Percentiles rank a stretch among this genome's conserved stretches.
phyloP scores from a whole-genome alignment of 1,140 invertebrate genomes.

The Drosophila ficusphila region DNA sequence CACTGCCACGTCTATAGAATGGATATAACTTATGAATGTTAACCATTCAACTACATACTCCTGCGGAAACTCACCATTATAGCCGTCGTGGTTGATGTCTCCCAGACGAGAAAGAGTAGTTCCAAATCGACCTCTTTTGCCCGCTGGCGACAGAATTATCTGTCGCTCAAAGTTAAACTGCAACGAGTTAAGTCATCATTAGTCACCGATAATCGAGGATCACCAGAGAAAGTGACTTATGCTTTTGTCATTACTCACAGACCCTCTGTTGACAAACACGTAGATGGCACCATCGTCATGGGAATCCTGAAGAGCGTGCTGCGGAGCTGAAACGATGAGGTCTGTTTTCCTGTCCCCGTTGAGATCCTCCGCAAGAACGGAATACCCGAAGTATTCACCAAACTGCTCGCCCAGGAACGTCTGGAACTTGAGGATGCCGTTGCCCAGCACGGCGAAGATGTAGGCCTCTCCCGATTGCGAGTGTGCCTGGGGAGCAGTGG shows the following conservation, averaged over 20 bases:
- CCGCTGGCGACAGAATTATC: constrained; percentile 53
- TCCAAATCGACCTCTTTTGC: constrained; percentile 86
- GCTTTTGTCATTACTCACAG: constrained; percentile 79
- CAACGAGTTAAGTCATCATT: constrained; percentile 17
- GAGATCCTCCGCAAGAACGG: constrained; percentile 89
- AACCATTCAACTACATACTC: not conserved
- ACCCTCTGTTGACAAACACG: constrained; percentile 85
- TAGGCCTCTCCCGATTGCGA: constrained; percentile 75
- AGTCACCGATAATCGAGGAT: constrained; percentile 53
- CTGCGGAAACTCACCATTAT: constrained; percentile 85
- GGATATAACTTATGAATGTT: not conserved
- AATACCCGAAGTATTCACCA: constrained; percentile 92
- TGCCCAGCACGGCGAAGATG: constrained; percentile 56
- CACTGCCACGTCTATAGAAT: constrained; percentile 87
- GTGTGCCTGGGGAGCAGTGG: constrained; percentile 78
- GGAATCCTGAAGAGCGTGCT: constrained; percentile 85
- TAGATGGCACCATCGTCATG: constrained; percentile 87
- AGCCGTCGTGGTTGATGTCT: constrained; percentile 88
- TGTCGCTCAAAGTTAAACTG: constrained; percentile 75
- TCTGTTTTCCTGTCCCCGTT: constrained; percentile 90
- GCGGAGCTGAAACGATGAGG: constrained; percentile 91
- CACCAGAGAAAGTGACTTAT: not conserved
- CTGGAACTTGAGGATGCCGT: constrained; percentile 51
- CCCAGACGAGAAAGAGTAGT: constrained; percentile 86
- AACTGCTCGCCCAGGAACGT: constrained; percentile 86